phyloP scores from a whole-genome alignment of 2,888 invertebrate species.

The Aromia moschata region DNA sequence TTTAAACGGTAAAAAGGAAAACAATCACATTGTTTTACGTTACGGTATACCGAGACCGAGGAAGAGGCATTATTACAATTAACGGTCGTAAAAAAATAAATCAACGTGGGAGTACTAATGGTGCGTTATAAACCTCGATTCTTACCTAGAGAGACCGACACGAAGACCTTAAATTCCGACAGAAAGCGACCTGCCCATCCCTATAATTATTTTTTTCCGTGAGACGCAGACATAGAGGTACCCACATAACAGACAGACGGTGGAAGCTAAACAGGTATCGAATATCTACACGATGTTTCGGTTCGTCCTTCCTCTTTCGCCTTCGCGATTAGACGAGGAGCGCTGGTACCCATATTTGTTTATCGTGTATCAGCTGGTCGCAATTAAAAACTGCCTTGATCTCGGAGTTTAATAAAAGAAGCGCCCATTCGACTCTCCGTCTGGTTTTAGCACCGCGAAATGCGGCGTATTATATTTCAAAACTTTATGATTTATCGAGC shows the following conservation, averaged over 20 bases:
- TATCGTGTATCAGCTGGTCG: slow-evolving; percentile 35
- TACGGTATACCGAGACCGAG: not conserved
- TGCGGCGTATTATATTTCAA: slow-evolving; percentile 2
- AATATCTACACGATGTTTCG: slow-evolving; percentile 38
- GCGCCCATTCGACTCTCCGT: not conserved
- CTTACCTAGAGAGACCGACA: slow-evolving; percentile 7
- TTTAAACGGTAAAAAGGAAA: no score
- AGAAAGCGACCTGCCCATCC: slow-evolving; percentile 11
- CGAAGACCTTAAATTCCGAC: slow-evolving; percentile 19
- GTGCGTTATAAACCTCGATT: slow-evolving; percentile 19
- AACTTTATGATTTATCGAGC: slow-evolving; percentile 9
- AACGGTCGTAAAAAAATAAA: slow-evolving; percentile 19
- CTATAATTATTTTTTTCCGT: slow-evolving; percentile 21
- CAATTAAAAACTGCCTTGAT: slow-evolving; percentile 42
- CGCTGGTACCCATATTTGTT: slow-evolving; percentile 45
- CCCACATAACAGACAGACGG: slow-evolving; percentile 19
- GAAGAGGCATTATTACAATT: slow-evolving; percentile 9
- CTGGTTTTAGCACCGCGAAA: not conserved
- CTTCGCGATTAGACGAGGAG: slow-evolving; percentile 39
- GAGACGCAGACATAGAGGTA: slow-evolving; percentile 23
- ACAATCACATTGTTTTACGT: no score
- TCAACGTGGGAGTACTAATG: slow-evolving; percentile 18
- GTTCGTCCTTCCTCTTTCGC: slow-evolving; percentile 38
- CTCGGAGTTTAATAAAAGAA: slow-evolving; percentile 20
- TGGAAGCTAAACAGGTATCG: slow-evolving; percentile 37